Evolutionary conservation across 2,888 invertebrate species (phyloP).

Genomic region (Nysson spinosus): DNA sequence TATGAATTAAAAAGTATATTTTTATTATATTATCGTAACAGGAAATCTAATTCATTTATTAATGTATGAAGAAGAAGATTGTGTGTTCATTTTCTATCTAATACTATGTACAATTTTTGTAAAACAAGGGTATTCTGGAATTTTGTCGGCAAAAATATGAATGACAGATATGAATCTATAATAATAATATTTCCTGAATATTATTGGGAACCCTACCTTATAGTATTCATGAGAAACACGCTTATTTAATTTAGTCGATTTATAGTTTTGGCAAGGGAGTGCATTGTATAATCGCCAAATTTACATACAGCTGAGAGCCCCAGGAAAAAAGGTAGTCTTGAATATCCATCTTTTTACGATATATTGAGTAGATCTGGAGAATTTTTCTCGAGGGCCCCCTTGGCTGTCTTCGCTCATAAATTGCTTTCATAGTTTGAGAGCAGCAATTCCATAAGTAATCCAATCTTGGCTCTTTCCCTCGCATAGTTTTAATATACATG

Average conservation of each 20-base stretch:
- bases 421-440: slow-evolving; percentile 56
- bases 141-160: no score
- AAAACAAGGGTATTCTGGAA: no score
- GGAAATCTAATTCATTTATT: no score
- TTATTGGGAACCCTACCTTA: slow-evolving; percentile 4
- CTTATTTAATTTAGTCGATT: slow-evolving; percentile 15
- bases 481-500: slow-evolving; percentile 52
- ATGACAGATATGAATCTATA: no score
- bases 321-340: not conserved
- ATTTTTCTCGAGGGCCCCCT: slow-evolving; percentile 48
- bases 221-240: slow-evolving; percentile 29
- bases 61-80: no score
- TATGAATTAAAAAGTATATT: no score
- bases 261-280: slow-evolving; percentile 20
- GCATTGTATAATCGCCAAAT: slow-evolving; percentile 29
- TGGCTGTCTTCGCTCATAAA: slow-evolving; percentile 56
- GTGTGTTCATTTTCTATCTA: no score
- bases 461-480: slow-evolving; percentile 62
- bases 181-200: no score
- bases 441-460: slow-evolving; percentile 68
- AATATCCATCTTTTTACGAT: slow-evolving; percentile 39
- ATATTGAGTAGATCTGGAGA: slow-evolving; percentile 52
- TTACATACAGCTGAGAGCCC: slow-evolving; percentile 24
- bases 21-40: no score
- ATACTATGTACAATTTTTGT: no score